A percentile compares a stretch with the other conserved stretches of the same genome.
Conservation (phyloP, 2,888 invertebrate genomes). For the Thymelicus sylvestris region DNA sequence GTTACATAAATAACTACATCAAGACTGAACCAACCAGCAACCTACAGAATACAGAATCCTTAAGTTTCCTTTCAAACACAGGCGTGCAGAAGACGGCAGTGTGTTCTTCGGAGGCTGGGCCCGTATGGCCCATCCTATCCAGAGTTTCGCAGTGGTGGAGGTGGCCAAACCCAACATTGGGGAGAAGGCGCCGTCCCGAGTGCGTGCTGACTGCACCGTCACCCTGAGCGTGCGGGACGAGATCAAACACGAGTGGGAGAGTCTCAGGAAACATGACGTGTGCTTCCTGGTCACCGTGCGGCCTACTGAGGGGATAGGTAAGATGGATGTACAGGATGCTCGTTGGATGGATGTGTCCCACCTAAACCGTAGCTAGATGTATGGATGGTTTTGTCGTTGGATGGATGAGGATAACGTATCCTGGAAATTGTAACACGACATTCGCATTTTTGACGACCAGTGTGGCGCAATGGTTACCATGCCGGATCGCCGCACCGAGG, state of each 20-base stretch:
- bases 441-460: too few species aligned
- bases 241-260: conserved; percentile 98
- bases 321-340: conserved; percentile 38
- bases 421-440: too few species aligned
- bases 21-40: too few species aligned
- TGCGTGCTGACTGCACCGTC: conserved; percentile 97
- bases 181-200: conserved; percentile 97
- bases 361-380: too few species aligned
- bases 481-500: too few species aligned
- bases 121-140: conserved; percentile 98
- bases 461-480: too few species aligned
- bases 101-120: conserved; percentile 99
- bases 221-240: conserved; percentile 95
- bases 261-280: conserved; percentile 97
- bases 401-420: too few species aligned
- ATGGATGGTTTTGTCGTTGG: not conserved
- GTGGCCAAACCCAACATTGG: conserved; percentile 96
- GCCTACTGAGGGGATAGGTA: conserved; percentile 93
- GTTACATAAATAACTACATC: too few species aligned
- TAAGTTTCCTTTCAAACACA: conserved; percentile 52
- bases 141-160: conserved; percentile 97
- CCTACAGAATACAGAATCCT: too few species aligned
- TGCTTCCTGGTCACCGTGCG: conserved; percentile 97
- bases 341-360: too few species aligned
- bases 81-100: conserved; percentile 93